Conservation (phyloP, 1,140 invertebrate genomes). For the Aleiodes sp. region DNA sequence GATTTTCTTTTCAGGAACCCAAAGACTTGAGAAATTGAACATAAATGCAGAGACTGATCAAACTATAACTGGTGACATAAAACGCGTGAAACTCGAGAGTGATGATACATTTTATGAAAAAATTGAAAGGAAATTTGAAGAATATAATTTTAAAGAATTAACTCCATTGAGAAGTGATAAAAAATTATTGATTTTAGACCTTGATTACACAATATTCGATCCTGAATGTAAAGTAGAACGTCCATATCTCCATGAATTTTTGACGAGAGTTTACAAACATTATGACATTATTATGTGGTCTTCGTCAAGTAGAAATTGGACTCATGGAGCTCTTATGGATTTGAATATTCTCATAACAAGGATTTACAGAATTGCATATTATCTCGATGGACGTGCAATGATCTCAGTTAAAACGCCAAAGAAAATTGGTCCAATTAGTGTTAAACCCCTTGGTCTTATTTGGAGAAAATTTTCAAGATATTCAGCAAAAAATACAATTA, state of each 20-base stretch:
- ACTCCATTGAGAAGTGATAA: conserved; percentile 85
- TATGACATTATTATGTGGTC: conserved; percentile 94
- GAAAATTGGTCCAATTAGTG: conserved; percentile 86
- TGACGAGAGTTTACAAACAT: conserved; percentile 87
- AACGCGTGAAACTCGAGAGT: not conserved
- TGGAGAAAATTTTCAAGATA: conserved; percentile 96
- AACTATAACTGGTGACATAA: not conserved
- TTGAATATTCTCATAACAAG: conserved; percentile 84
- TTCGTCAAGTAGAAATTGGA: conserved; percentile 98
- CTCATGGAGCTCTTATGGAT: conserved; percentile 95
- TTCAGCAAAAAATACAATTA: conserved; percentile 92
- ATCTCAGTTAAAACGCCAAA: conserved; percentile 90
- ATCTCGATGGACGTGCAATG: conserved; percentile 92
- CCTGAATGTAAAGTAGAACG: conserved; percentile 92
- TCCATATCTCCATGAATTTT: conserved; percentile 94
- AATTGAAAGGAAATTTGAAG: conserved; percentile 42
- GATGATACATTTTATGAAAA: not conserved
- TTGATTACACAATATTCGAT: conserved; percentile 97
- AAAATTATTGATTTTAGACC: conserved; percentile 93
- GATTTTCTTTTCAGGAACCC: not conserved
- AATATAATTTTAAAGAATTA: conserved; percentile 85
- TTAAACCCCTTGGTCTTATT: conserved; percentile 95
- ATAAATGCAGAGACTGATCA: not conserved
- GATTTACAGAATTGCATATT: conserved; percentile 93
- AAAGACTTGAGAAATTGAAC: not conserved